Evolutionary conservation across 2,797 vertebrate genomes (phyloP).

Genomic region (Uromys caudimaculatus): DNA sequence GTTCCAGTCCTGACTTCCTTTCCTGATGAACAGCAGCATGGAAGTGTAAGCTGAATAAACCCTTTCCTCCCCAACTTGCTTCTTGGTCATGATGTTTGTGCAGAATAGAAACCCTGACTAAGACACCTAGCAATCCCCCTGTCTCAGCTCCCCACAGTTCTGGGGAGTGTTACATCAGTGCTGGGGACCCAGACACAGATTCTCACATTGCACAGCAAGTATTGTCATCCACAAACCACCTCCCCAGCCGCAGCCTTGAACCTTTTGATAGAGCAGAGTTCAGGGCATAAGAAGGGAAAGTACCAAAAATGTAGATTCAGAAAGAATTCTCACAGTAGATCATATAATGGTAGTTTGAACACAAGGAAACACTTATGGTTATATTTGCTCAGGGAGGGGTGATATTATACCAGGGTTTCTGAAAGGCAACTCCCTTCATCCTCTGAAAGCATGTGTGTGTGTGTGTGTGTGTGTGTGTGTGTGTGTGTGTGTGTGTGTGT

Average conservation of each 20-base stretch:
- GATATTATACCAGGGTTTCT: background rate
- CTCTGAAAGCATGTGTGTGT: background rate
- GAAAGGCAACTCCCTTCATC: background rate
- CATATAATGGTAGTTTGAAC: background rate
- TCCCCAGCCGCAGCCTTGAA: background rate
- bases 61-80: too few species aligned
- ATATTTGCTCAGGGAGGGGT: background rate
- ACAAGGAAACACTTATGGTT: background rate
- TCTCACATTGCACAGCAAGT: background rate
- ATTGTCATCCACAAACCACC: background rate
- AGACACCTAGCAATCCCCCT: too few species aligned
- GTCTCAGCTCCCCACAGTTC: background rate
- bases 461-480: background rate
- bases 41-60: too few species aligned
- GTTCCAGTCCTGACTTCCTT: too few species aligned
- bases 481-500: background rate
- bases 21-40: too few species aligned
- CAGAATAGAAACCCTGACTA: too few species aligned
- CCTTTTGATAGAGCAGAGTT: background rate
- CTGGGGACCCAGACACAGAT: background rate
- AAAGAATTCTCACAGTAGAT: background rate
- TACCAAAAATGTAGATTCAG: background rate
- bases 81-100: too few species aligned
- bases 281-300: background rate
- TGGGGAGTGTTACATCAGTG: background rate